These are phyloP conservation scores for Stigmatopora nigra DNA, from an alignment of 2,113 vertebrate species.

Conservation along the genomic window DNA sequence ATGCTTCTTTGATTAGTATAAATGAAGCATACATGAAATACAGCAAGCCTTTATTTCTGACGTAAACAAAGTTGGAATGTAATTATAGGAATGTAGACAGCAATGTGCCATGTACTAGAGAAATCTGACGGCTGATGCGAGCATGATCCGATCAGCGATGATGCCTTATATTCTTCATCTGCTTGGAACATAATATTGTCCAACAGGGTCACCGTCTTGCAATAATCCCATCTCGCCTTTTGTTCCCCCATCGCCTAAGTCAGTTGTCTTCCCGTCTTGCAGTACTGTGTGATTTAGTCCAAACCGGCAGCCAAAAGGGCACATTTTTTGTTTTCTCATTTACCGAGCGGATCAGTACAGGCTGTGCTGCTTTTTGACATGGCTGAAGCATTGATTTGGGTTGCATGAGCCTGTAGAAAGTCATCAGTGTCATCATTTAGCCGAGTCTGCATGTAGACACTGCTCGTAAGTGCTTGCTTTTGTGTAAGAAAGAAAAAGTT, in stretches of 20 bases:
- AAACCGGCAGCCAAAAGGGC: conserved; percentile 30
- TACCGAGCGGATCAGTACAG: conserved; percentile 20
- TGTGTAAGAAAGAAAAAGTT: not conserved
- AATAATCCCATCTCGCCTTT: conserved; percentile 56
- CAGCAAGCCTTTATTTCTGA: not conserved
- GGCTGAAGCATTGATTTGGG: conserved; percentile 3
- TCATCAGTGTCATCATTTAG: conserved; percentile 48
- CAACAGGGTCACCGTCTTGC: conserved; percentile 36
- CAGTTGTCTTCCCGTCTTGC: conserved; percentile 40
- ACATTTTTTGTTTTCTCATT: conserved; percentile 40
- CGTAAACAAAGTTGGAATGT: not conserved
- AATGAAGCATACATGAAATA: conserved; percentile 2
- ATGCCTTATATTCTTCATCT: conserved; percentile 1
- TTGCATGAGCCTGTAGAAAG: conserved; percentile 20
- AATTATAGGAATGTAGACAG: conserved; percentile 1
- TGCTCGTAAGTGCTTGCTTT: not conserved
- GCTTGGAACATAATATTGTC: conserved; percentile 41
- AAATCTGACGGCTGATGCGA: not conserved
- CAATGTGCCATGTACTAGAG: not conserved
- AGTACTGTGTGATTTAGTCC: conserved; percentile 50
- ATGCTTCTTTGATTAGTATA: not conserved
- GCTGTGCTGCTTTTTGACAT: conserved; percentile 4
- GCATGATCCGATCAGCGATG: not conserved
- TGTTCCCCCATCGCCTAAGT: conserved; percentile 42
- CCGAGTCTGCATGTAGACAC: not conserved